Evolutionary conservation across 2,888 invertebrate species (phyloP), one percentile per base, ranked within the genome.

Genomic region (Netelia virgata): DNA sequence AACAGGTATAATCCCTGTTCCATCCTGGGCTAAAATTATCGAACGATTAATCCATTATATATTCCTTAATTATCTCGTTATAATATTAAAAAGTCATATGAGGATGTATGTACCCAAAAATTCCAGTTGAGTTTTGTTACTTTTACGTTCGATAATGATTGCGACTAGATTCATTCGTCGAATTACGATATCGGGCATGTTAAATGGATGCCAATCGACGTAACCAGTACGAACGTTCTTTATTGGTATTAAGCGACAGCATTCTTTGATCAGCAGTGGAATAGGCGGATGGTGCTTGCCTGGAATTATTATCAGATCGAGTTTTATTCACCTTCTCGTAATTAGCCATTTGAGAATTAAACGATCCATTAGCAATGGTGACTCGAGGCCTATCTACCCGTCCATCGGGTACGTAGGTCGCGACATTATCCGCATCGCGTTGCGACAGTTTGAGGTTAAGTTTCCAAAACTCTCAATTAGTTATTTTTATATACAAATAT

Each of bases 261-360:
- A 79, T 55, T 79, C 78, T 16, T 72, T 72, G 14, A 79, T 72
- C n/a, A 73, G 61, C 11, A 79, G 23, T 23, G 75, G 72, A 20
- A 72, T 3, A n/a, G 78, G 23, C 1, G 11, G 14, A 0, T 28
- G 14, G 1, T 61, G 5, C 6, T 8, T 18, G 2, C 18, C 69
- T 70, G 55, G 3, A 63, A 75, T 72, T 43, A 47, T 14, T 11
- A 11, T 47, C 3, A 1, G 3, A 3, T 47, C 47, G 3, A 3
- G 14, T 47, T 47, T 47, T 1, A 47, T 47, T 47, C 47, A 11
- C 3, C 1, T 14, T 47, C 14, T 0, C 47, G 3, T 47, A 14
- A 14, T 3, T 47, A 11, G 14, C 14, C 1, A 47, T 47, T 47
- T 1, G 10, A 10, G 3, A 47, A 14, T 14, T 47, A 3, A 47